These are phyloP conservation scores for Tineola bisselliella DNA, from an alignment of 2,888 invertebrate species.

Conservation along the genomic window DNA sequence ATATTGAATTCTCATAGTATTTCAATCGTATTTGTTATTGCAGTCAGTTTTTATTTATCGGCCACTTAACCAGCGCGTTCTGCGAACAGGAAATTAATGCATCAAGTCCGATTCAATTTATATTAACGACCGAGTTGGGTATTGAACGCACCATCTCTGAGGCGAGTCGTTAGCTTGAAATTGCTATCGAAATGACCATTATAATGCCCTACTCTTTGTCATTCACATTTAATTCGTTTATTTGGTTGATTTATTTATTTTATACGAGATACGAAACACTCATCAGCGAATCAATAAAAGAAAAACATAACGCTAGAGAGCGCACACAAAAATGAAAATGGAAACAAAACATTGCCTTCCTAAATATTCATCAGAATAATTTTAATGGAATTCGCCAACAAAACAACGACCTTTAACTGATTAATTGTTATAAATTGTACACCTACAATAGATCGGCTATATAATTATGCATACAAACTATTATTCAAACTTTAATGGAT, in stretches of 20 bases:
- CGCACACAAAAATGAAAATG: not conserved
- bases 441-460: slow-evolving; percentile 6
- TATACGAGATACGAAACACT: not conserved
- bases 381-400: not conserved
- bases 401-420: not conserved
- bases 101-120: slow-evolving; percentile 37
- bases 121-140: slow-evolving; percentile 28
- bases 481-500: slow-evolving; percentile 19
- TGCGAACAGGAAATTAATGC: slow-evolving; percentile 57
- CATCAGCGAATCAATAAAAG: not conserved
- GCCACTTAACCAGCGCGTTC: slow-evolving; percentile 13
- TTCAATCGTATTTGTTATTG: slow-evolving; percentile 10
- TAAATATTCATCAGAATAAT: slow-evolving; percentile 5
- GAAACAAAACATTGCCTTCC: not conserved
- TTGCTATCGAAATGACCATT: slow-evolving; percentile 9
- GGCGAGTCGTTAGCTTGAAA: slow-evolving; percentile 1
- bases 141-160: slow-evolving; percentile 10
- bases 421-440: not conserved
- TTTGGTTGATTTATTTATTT: slow-evolving; percentile 7
- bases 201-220: slow-evolving; percentile 6
- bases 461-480: slow-evolving; percentile 13
- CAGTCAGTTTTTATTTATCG: slow-evolving; percentile 13
- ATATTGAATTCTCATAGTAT: slow-evolving; percentile 61
- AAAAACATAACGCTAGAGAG: slow-evolving; percentile 3
- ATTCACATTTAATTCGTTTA: slow-evolving; percentile 9